These are phyloP conservation scores for Myiotriccus ornatus DNA, from an alignment of 2,797 vertebrate genomes.

Conservation along the genomic window DNA sequence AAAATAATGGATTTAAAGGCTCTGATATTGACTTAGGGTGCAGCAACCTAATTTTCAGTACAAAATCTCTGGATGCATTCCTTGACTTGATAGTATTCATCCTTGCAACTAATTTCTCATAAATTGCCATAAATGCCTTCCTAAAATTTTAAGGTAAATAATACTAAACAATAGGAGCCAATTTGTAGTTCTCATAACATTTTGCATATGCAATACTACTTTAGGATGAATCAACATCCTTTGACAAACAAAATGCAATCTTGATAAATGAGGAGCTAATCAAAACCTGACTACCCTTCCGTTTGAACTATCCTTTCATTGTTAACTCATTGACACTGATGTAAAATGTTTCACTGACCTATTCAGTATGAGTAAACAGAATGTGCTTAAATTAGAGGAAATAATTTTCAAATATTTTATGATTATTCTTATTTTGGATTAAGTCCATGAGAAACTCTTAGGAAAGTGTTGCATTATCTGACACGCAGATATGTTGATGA, in stretches of 20 bases:
- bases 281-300: not conserved
- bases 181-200: not conserved
- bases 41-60: not conserved
- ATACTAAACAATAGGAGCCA: fast-evolving
- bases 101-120: not conserved
- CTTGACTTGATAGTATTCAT: not conserved
- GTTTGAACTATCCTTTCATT: not conserved
- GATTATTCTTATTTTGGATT: not conserved
- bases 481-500: not conserved
- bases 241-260: not conserved
- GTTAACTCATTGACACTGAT: not conserved
- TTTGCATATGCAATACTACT: not conserved
- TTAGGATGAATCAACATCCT: not conserved
- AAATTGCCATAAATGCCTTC: not conserved
- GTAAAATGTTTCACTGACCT: not conserved
- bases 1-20: not conserved
- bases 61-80: not conserved
- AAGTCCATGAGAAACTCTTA: not conserved
- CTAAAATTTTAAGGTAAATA: not conserved
- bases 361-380: not conserved
- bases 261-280: not conserved
- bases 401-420: not conserved
- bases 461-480: constrained; percentile 6
- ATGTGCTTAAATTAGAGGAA: not conserved
- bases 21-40: not conserved